phyloP scores from a whole-genome alignment of 1,140 invertebrate genomes.

The Drosophila malerkotliana region DNA sequence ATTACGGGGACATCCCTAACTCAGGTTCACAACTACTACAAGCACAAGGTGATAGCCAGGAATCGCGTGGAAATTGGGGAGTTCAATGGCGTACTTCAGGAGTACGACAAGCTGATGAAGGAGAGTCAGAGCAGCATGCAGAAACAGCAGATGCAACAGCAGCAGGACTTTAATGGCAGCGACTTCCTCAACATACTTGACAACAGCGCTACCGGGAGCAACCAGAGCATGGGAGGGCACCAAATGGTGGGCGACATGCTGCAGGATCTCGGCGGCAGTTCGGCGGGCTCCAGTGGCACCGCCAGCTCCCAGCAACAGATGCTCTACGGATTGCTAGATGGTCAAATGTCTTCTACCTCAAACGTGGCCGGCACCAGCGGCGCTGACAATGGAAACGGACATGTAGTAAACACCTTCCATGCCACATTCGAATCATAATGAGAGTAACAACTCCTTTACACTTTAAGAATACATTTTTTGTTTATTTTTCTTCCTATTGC shows the following conservation, averaged over 20 bases:
- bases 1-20: slow-evolving; percentile 72
- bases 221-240: slow-evolving; percentile 47
- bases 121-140: slow-evolving; percentile 81
- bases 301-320: slow-evolving; percentile 48
- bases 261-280: slow-evolving; percentile 61
- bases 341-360: slow-evolving; percentile 47
- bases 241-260: slow-evolving; percentile 65
- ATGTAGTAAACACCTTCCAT: slow-evolving; percentile 23
- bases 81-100: slow-evolving; percentile 72
- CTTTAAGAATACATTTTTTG: background rate
- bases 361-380: slow-evolving; percentile 27
- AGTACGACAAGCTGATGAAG: slow-evolving; percentile 82
- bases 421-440: slow-evolving; percentile 38
- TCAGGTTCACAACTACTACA: slow-evolving; percentile 81
- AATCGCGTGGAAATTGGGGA: slow-evolving; percentile 75
- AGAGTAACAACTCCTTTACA: background rate
- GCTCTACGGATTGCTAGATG: slow-evolving; percentile 55
- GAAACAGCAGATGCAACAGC: slow-evolving; percentile 44
- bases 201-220: slow-evolving; percentile 64
- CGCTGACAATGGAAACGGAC: slow-evolving; percentile 1
- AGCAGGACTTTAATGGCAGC: slow-evolving; percentile 62
- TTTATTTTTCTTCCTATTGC: slow-evolving; percentile 33
- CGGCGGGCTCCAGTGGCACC: slow-evolving; percentile 55
- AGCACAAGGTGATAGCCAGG: slow-evolving; percentile 76
- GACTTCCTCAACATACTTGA: slow-evolving; percentile 78